Conservation (phyloP, 2,888 invertebrate genomes). For the Tinea pellionella region DNA sequence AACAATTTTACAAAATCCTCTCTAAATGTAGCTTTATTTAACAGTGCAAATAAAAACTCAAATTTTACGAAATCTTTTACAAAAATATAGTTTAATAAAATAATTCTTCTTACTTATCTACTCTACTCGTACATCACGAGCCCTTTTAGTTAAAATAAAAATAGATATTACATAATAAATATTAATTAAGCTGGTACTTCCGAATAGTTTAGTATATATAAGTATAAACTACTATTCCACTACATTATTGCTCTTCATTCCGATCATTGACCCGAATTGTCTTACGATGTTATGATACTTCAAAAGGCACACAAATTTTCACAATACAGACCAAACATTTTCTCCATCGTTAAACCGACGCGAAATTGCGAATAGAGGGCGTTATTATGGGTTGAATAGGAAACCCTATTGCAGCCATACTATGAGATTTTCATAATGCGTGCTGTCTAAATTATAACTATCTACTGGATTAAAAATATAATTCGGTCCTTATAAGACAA, state of each 20-base stretch:
- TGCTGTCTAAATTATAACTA: too few species aligned
- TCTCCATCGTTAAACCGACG: constrained; percentile 39
- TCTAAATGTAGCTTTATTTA: background rate
- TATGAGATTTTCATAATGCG: background rate
- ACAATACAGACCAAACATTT: background rate
- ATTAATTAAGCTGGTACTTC: too few species aligned
- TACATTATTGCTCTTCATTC: background rate
- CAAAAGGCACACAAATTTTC: constrained; percentile 3
- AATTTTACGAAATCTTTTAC: too few species aligned
- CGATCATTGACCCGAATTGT: background rate
- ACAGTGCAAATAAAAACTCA: background rate
- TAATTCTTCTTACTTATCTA: too few species aligned
- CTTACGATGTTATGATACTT: background rate
- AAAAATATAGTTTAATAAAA: too few species aligned
- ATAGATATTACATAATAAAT: too few species aligned
- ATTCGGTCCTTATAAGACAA: too few species aligned
- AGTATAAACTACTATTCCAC: too few species aligned
- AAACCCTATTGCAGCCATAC: constrained; percentile 28
- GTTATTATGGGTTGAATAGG: constrained; percentile 59
- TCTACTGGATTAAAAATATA: too few species aligned
- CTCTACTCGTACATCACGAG: too few species aligned
- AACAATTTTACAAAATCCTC: background rate
- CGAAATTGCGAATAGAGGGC: constrained; percentile 46
- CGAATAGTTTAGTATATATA: too few species aligned
- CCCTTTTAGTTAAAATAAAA: too few species aligned